Evolutionary conservation across 2,888 invertebrate genomes (phyloP), one percentile per base, ranked within the genome.

Genomic region (Callinectes sapidus): DNA sequence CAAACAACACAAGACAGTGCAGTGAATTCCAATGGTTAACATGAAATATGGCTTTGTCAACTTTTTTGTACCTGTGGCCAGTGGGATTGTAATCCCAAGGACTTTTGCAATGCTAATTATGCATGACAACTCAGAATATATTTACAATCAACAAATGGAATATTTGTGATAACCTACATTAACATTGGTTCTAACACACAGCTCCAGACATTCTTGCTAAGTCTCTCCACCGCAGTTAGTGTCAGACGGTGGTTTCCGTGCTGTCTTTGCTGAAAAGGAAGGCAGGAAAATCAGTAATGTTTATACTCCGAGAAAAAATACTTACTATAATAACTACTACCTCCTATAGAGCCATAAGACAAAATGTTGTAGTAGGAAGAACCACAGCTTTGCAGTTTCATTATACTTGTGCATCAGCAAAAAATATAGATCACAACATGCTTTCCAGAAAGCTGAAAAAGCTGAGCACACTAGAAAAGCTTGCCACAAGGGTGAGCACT

Each of bases 191-290:
- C 16, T 42, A 18, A 23, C 23, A 85, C 16, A 42, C 28, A 48
- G 32, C 42, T 42, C n/a, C n/a, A 14, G 81, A 13, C 48, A 32
- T 55, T 39, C 90, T 28, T 55, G 39, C 85, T 77, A 66, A 35
- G 85, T 16, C 48, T 48, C 89, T 61, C n/a, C 66, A 23, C 48
- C 39, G 66, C 18, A 91, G 35, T 61, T 77, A 54, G n/a, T 92
- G 92, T 93, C 92, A 93, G 89, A 93, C 93, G 39, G 93, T 93
- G 85, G 93, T 93, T 87, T 93, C 93, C 42, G 93, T 93, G 81
- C 91, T 93, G 89, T 93, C 93, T 86, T 85, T 91, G 81, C 93
- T 93, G 93, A 2, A 87, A 91, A 39, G 89, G 13, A 85, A 90
- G 28, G 61, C 28, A 81, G 1, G 16, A 85, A 55, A 88, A 28